A percentile compares a stretch with the other conserved stretches of the same genome.
Conservation (phyloP, 2,888 invertebrate genomes). For the Drosophila meridiana region DNA sequence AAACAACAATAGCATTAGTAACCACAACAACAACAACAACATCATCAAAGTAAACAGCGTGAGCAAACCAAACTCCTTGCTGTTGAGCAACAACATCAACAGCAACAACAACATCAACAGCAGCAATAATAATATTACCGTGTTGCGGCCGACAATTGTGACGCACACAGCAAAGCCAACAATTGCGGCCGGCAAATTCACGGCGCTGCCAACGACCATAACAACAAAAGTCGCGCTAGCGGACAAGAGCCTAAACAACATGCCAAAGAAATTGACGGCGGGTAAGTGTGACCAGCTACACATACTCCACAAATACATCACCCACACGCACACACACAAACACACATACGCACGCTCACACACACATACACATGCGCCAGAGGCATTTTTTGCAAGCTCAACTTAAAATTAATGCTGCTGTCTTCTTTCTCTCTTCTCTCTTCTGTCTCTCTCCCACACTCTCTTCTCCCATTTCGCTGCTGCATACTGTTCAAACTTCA, state of each 20-base stretch:
- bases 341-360: background rate
- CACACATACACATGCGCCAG: background rate
- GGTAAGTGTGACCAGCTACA: conserved; percentile 57
- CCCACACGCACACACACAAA: background rate
- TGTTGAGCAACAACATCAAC: conserved; percentile 74
- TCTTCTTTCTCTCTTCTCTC: conserved; percentile 44
- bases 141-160: conserved; percentile 40
- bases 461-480: conserved; percentile 14
- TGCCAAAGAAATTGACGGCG: conserved; percentile 70
- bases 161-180: conserved; percentile 53
- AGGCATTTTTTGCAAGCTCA: conserved; percentile 19
- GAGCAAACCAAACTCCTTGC: conserved; percentile 38
- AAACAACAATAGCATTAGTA: conserved; percentile 43
- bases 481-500: conserved; percentile 13
- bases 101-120: conserved; percentile 30
- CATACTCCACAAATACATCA: background rate
- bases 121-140: conserved; percentile 12
- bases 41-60: conserved; percentile 49
- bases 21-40: conserved; percentile 46
- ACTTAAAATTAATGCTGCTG: conserved; percentile 44
- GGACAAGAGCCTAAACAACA: conserved; percentile 60
- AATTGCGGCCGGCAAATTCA: conserved; percentile 53
- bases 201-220: conserved; percentile 55
- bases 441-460: conserved; percentile 22
- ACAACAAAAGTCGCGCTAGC: conserved; percentile 34